Percentiles rank a stretch among this genome's conserved stretches.
These are phyloP conservation scores for Electrona antarctica DNA, from an alignment of 2,113 vertebrate genomes.

Conservation along the genomic window DNA sequence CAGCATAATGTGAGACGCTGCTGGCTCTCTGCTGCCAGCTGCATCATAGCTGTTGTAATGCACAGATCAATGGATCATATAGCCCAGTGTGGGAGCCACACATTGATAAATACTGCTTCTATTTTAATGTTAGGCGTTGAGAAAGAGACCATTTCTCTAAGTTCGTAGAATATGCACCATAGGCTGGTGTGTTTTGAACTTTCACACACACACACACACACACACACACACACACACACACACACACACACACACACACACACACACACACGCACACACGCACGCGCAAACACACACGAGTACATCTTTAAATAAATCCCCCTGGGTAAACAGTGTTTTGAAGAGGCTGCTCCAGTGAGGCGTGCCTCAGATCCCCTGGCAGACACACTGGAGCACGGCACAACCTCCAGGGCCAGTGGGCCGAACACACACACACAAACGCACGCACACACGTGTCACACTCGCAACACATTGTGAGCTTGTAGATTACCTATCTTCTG, in stretches of 20 bases:
- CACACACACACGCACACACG: not conserved
- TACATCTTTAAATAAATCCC: constrained; percentile 64
- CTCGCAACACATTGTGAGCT: not conserved
- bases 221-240: not conserved
- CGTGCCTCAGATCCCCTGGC: constrained; percentile 62
- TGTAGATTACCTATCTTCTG: no score
- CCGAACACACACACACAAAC: constrained; percentile 17
- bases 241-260: constrained; percentile 15
- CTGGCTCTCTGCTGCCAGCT: constrained; percentile 37
- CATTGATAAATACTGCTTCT: not conserved
- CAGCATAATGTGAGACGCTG: constrained; percentile 34
- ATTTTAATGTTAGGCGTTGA: not conserved
- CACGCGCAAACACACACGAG: constrained; percentile 11
- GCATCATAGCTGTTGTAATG: constrained; percentile 34
- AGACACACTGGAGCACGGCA: constrained; percentile 60
- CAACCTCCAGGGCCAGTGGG: constrained; percentile 50
- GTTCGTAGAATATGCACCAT: not conserved
- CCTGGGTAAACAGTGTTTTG: constrained; percentile 68
- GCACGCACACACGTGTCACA: not conserved
- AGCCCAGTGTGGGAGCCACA: constrained; percentile 7
- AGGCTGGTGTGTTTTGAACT: not conserved
- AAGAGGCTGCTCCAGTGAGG: constrained; percentile 58
- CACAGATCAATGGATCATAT: constrained; percentile 36
- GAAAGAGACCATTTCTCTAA: not conserved
- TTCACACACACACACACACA: not conserved